Evolutionary conservation across 2,113 vertebrate genomes (phyloP), one percentile per base, ranked within the genome.

Genomic region (Toxostoma redivivum): DNA sequence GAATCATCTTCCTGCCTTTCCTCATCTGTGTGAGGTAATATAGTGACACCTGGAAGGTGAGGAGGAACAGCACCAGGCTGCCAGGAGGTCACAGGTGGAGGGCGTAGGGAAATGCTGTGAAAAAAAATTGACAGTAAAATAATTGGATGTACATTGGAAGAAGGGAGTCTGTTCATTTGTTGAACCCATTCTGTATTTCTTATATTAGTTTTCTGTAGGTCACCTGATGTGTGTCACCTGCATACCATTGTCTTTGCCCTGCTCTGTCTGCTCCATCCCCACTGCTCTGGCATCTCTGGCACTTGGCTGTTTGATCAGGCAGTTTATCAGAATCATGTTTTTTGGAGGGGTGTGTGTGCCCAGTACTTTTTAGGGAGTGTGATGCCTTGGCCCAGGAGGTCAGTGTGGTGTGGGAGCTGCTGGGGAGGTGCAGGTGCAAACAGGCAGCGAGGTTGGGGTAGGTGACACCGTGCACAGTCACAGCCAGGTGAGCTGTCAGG

Each of bases 381-480:
- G 22, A 9, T 51, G 48, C 62, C n/a, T 76, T 60, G 44, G 40
- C 40, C 38, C 30, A 6, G 50, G 27, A 21, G 44, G 57, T 67
- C 37, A 14, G 35, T 8, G 19, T 3, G 5, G 6, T 40, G 24
- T 1, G 12, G 27, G 37, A 60, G 61, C 48, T 82, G 61, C 83
- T 88, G 51, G 66, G 60, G 54, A 65, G 31, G 20, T 3, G 1
- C 0, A 11, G 53, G 40, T 9, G 25, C 3, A 1, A 48, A 8
- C 7, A 38, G 54, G 38, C 1, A 1, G 15, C 1, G 5, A 24
- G 35, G 51, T 16, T 0, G 0, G n/a, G 25, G 38, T 11, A 2
- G 9, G 11, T 71, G 47, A 27, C 13, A 8, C 31, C 0, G 0
- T 17, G 51, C 33, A 15, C 8, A 5, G 30, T 17, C 2, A 9